Evolutionary conservation across 2,888 invertebrate species (phyloP).

Genomic region (Lithodes maja): DNA sequence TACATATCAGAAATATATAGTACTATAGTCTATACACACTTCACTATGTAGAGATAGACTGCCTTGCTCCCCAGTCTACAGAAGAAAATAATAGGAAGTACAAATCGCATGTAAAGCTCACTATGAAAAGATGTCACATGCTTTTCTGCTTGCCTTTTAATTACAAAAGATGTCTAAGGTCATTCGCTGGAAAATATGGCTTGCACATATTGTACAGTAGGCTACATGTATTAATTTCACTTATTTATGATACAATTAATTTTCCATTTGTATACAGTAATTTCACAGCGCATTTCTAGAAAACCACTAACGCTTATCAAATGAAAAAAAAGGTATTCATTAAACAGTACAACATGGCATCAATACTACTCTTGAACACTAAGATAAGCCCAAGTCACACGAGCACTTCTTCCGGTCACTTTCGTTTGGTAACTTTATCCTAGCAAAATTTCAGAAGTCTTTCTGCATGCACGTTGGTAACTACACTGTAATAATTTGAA

Average conservation of each 20-base stretch:
- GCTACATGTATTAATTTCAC: not conserved
- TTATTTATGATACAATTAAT: not conserved
- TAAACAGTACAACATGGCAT: not conserved
- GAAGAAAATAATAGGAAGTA: not conserved
- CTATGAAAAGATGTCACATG: constrained; percentile 2
- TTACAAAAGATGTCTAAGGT: not conserved
- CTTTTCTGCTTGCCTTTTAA: not conserved
- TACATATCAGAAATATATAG: constrained; percentile 20
- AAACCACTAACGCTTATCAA: not conserved
- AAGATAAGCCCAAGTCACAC: not conserved
- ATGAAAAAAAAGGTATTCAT: not conserved
- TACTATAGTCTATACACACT: not conserved
- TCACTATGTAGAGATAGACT: not conserved
- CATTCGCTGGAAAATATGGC: not conserved
- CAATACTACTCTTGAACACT: not conserved
- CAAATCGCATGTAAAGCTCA: constrained; percentile 10
- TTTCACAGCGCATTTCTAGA: not conserved
- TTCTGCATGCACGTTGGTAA: too few relatives aligned
- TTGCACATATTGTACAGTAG: not conserved
- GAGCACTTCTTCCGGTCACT: too few relatives aligned
- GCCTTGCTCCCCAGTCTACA: not conserved
- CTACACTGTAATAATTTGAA: too few relatives aligned
- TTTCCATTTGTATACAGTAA: not conserved
- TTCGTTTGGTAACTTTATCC: too few relatives aligned
- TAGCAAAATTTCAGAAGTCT: too few relatives aligned